These are phyloP conservation scores for Prostheceraeus crozeri DNA, from an alignment of 2,888 invertebrate genomes.

Conservation along the genomic window DNA sequence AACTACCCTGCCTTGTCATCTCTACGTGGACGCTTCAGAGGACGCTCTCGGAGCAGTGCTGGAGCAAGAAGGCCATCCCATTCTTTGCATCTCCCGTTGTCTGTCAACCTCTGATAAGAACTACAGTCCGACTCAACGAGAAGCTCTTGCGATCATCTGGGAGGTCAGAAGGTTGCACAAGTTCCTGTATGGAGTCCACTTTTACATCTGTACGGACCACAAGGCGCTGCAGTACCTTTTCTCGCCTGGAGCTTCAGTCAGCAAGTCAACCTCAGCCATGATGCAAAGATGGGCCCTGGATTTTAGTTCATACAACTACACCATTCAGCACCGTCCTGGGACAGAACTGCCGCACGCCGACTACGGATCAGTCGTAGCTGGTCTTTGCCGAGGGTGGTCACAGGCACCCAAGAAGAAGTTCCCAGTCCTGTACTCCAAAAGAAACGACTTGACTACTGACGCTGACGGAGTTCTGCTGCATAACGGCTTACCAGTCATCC, in stretches of 20 bases:
- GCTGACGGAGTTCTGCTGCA: no score
- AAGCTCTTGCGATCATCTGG: constrained; percentile 24
- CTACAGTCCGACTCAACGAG: constrained; percentile 11
- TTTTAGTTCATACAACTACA: constrained; percentile 21
- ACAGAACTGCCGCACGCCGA: constrained; percentile 5
- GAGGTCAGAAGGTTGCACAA: constrained; percentile 13
- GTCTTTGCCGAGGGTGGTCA: constrained; percentile 19
- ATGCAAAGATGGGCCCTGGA: constrained; percentile 20
- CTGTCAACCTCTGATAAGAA: constrained; percentile 5
- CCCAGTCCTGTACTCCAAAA: no score
- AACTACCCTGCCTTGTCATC: background rate
- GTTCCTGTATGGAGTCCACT: constrained; percentile 10
- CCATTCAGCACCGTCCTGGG: constrained; percentile 1
- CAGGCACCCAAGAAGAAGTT: constrained; percentile 14
- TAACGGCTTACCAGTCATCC: no score
- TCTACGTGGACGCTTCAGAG: constrained; percentile 7
- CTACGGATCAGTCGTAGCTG: constrained; percentile 20
- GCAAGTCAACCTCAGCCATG: constrained; percentile 18
- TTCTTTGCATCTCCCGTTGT: background rate
- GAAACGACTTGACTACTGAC: no score
- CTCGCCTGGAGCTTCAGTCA: constrained; percentile 3
- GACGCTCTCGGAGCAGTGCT: constrained; percentile 3
- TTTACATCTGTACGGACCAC: constrained; percentile 5
- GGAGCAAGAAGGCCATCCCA: constrained; percentile 24
- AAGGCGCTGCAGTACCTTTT: constrained; percentile 6